Conservation (phyloP, 2,797 vertebrate genomes). For the Fringilla coelebs region DNA sequence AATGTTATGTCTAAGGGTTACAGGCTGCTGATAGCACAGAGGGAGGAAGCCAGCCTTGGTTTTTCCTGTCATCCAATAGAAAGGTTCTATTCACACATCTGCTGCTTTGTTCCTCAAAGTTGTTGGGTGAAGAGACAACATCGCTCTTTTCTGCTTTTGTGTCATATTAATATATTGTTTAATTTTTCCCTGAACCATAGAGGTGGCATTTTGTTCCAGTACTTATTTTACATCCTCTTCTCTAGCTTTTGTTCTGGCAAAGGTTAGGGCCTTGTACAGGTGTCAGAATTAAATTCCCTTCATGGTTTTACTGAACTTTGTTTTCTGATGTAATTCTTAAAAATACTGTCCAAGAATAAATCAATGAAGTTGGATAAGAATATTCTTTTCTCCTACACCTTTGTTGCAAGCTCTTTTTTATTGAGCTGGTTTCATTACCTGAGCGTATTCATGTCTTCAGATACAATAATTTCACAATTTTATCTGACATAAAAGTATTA, state of each 20-base stretch:
- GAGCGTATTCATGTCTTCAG: neutral
- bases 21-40: neutral
- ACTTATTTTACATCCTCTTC: neutral
- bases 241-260: neutral
- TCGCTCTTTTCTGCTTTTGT: neutral
- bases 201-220: neutral
- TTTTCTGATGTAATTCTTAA: neutral
- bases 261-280: neutral
- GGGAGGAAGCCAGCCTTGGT: neutral
- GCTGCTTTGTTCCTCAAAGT: neutral
- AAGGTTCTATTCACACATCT: neutral
- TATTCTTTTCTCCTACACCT: neutral
- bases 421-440: neutral
- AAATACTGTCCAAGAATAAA: neutral
- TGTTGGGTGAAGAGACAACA: neutral
- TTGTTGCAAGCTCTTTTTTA: neutral
- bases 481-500: neutral
- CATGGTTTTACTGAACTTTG: neutral
- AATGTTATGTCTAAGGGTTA: neutral
- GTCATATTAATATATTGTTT: neutral
- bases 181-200: neutral
- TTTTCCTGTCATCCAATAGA: neutral
- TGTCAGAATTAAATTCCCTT: neutral
- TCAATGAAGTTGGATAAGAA: neutral
- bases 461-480: neutral